Evolutionary conservation across 2,888 invertebrate genomes (phyloP).

Genomic region (Limnephilus auricula): DNA sequence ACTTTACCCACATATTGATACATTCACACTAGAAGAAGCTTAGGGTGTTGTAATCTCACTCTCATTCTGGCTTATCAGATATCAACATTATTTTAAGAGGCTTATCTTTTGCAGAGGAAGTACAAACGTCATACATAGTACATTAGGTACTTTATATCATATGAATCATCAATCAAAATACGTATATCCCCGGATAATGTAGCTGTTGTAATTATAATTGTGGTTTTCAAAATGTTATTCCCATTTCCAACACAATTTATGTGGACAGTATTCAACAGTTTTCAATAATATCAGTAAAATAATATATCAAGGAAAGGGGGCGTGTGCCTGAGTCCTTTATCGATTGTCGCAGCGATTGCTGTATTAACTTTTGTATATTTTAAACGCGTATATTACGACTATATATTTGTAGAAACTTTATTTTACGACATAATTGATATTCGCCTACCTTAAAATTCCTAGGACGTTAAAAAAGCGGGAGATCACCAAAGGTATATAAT

Average conservation of each 20-base stretch:
- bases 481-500: constrained; percentile 34
- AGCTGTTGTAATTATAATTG: background rate
- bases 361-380: background rate
- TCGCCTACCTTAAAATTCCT: constrained; percentile 50
- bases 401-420: constrained; percentile 6
- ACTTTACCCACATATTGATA: constrained; percentile 2
- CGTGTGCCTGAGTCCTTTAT: constrained; percentile 53
- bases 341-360: constrained; percentile 43
- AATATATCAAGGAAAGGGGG: constrained; percentile 53
- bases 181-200: background rate
- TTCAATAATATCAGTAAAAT: constrained; percentile 4
- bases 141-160: constrained; percentile 17
- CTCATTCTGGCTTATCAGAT: constrained; percentile 15
- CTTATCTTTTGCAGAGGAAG: constrained; percentile 30
- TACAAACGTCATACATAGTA: constrained; percentile 33
- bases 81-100: constrained; percentile 17
- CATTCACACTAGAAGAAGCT: background rate
- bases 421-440: constrained; percentile 20
- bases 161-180: constrained; percentile 36
- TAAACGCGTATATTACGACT: background rate
- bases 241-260: background rate
- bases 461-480: constrained; percentile 56
- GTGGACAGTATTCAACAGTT: background rate
- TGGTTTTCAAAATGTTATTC: background rate
- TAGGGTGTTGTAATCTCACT: background rate